Evolutionary conservation across 2,797 vertebrate genomes (phyloP).

Genomic region (Cyprinella venusta): DNA sequence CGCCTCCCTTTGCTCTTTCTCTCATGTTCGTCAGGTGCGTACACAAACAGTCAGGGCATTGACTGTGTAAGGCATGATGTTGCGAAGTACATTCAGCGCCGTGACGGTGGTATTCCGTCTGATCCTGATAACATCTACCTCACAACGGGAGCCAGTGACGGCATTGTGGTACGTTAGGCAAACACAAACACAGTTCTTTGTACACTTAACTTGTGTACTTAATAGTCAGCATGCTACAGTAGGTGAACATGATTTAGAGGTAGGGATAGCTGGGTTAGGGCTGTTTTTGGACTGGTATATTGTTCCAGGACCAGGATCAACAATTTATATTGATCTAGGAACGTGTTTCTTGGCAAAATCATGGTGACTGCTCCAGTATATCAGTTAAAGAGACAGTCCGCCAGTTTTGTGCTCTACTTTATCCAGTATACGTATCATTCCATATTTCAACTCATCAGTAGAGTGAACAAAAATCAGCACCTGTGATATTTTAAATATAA

Average conservation of each 20-base stretch:
- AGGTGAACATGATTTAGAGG: neutral
- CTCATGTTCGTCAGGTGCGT: slow-evolving; percentile 77
- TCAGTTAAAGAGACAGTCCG: neutral
- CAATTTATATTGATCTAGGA: neutral
- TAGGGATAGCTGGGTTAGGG: neutral
- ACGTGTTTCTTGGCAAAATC: neutral
- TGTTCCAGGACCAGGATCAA: neutral
- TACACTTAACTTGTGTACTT: neutral
- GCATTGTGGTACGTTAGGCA: slow-evolving; percentile 81
- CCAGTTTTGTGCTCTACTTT: neutral
- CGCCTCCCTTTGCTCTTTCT: neutral
- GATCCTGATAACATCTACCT: slow-evolving; percentile 86
- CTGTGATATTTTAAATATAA: no score
- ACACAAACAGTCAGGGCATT: slow-evolving; percentile 89
- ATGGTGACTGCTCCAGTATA: neutral
- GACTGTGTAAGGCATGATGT: slow-evolving; percentile 85
- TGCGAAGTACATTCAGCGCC: slow-evolving; percentile 81
- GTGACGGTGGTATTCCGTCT: slow-evolving; percentile 84
- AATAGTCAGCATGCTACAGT: no score
- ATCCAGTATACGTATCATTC: neutral
- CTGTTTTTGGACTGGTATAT: neutral
- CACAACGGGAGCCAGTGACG: slow-evolving; percentile 88
- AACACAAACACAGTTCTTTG: slow-evolving; percentile 1
- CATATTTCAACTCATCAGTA: no score
- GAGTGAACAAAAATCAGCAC: no score